Base-by-base conservation (phyloP, 2,888 invertebrate species). In the Tenthredo notha region DNA sequence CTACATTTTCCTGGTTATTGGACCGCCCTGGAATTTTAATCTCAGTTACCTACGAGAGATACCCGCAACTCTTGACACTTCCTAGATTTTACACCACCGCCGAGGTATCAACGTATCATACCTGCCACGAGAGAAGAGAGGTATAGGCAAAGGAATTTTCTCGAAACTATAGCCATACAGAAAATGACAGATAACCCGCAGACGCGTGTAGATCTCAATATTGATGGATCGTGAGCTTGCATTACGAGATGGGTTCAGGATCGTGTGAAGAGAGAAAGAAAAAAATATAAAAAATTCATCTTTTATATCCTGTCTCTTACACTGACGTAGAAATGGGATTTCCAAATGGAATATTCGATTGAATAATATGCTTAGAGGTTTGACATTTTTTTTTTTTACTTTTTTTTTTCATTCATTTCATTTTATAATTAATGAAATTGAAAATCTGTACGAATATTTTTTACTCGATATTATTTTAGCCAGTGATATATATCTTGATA, bases 1-100 rank as follows among this genome's bases (percentile, higher is more conserved):
- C 40, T 40, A 72, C 67, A 70, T 85, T 82, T 54, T 43, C 82
- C 72, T 50, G 77, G 70, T 70, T 40, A 85, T 70, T 85, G 87
- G 83, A 78, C 86, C 87, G 86, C 86, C 88, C 78, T 84, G 86
- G 86, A 88, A 87, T 90, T 90, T 89, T 87, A 87, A 89, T 89
- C 87, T 87, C 85, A 84, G 83, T 74, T 84, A 83, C 84, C 84
- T 84, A 82, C 43, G 83, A 87, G 87, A 88, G 88, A 87, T 86
- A 88, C 61, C 37, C 40, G n/a, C n/a, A 29, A 9, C 29, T 40
- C 58, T 29, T n/a, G 77, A 77, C 77, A 54, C 29, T 54, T 54
- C 12, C 29, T 29, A 54, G 77, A 50, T 54, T 77, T 54, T 54
- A n/a, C 54, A 54, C 54, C n/a, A 7, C 67, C 15, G 67, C 15